Base-by-base conservation (phyloP, 1,140 invertebrate genomes). In the Phthorimaea operculella region DNA sequence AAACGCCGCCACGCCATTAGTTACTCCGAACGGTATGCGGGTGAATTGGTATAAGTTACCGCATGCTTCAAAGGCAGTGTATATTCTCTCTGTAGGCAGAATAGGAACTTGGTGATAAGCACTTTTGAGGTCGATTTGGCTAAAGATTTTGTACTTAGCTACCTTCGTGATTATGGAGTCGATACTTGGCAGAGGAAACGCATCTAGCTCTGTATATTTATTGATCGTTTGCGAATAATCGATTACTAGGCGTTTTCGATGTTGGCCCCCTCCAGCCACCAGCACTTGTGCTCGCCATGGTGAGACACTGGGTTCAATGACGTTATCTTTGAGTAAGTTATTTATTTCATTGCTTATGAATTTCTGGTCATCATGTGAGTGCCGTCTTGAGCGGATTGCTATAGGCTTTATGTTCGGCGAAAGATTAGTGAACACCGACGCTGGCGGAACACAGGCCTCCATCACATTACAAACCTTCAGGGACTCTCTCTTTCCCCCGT, bases 191-290 rank as follows among this genome's bases (percentile, higher is more conserved):
- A 62, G 36, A 4, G 61, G 62, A 14, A 55, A 60, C 11, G 62
- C 62, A 39, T 63, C 62, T 14, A 63, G 16, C 28, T 52, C 10
- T 0, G 62, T 63, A 60, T 48, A 64, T 21, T 33, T 56, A 16
- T 64, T 64, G 9, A 64, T 64, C 8, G 63, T 68, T 59, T 57
- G 57, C 39, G 66, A 68, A 52, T 68, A 65, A 51, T 68, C 65
- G 33, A 68, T 65, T 10, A 58, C 55, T n/a, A 68, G 39, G 2
- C 63, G 58, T 53, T 62, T 62, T 16, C 54, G 54, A 55, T 60
- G 65, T 39, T 56, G 45, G 7, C 21, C 51, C 11, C 52, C 48
- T 33, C 44, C 34, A 18, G 60, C 47, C 33, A 68, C 44, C 10
- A 64, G 51, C 12, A 68, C 60, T 56, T 68, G 63, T 9, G 63